phyloP scores from a whole-genome alignment of 2,113 vertebrate genomes.

The Fukomys damarensis region DNA sequence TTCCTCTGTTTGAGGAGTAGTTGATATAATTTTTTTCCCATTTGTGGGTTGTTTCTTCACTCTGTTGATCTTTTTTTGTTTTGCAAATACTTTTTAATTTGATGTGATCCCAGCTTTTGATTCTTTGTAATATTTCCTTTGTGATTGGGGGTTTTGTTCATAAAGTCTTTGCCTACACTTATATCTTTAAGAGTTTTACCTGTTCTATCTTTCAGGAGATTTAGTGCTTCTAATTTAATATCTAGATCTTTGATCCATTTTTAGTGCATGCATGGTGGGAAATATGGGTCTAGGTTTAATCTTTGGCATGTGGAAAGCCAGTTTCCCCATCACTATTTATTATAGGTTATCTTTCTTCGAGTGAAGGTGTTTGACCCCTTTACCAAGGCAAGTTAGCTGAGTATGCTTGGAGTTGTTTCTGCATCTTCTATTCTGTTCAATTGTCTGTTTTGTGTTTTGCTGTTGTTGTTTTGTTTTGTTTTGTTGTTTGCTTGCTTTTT shows the following conservation, averaged over 20 bases:
- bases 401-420: neutral
- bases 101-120: neutral
- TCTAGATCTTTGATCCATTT: neutral
- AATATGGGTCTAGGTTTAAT: neutral
- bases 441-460: too few relatives aligned
- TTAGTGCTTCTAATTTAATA: neutral
- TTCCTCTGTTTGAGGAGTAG: neutral
- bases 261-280: neutral
- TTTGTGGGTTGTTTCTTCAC: neutral
- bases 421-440: neutral
- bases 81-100: neutral
- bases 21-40: neutral
- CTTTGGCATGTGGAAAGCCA: neutral
- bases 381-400: neutral
- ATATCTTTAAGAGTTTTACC: neutral
- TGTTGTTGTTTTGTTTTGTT: too few relatives aligned
- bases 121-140: neutral
- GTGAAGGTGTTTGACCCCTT: neutral
- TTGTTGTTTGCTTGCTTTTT: neutral
- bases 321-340: neutral
- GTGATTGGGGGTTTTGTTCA: neutral
- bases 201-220: neutral
- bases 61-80: neutral
- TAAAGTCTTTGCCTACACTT: neutral
- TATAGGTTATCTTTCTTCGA: too few relatives aligned